These are phyloP conservation scores for Urocitellus parryii DNA, from an alignment of 2,113 vertebrate genomes.

Conservation along the genomic window DNA sequence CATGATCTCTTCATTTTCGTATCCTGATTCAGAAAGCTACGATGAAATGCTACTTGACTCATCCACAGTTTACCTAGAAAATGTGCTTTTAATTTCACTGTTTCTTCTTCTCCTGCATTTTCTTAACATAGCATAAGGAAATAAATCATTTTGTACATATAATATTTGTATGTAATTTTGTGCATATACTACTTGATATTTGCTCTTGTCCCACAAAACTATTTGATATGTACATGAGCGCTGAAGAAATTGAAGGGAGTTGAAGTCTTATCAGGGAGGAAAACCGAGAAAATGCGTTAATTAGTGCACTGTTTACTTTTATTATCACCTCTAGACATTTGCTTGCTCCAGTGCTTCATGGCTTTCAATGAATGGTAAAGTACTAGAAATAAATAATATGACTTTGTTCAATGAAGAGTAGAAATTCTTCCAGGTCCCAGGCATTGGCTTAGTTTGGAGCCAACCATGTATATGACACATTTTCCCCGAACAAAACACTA, in stretches of 20 bases:
- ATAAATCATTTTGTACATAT: neutral
- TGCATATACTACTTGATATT: neutral
- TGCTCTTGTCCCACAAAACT: neutral
- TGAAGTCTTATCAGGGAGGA: neutral
- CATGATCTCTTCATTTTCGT: neutral
- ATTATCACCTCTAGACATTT: neutral
- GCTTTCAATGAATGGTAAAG: neutral
- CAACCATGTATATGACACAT: neutral
- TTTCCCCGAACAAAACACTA: neutral
- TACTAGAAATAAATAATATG: neutral
- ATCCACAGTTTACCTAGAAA: neutral
- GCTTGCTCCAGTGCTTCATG: neutral
- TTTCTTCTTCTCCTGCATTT: neutral
- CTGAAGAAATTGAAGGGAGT: neutral
- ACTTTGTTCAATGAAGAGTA: neutral
- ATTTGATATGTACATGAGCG: neutral
- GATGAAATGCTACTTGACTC: neutral
- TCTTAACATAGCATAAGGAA: neutral
- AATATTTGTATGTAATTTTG: neutral
- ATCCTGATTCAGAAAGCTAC: neutral
- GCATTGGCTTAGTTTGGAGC: neutral
- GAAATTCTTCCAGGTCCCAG: neutral
- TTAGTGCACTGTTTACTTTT: neutral
- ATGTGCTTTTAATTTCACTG: neutral
- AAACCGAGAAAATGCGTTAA: neutral